Evolutionary conservation across 2,888 invertebrate genomes (phyloP).

Genomic region (Pherbina coryleti): DNA sequence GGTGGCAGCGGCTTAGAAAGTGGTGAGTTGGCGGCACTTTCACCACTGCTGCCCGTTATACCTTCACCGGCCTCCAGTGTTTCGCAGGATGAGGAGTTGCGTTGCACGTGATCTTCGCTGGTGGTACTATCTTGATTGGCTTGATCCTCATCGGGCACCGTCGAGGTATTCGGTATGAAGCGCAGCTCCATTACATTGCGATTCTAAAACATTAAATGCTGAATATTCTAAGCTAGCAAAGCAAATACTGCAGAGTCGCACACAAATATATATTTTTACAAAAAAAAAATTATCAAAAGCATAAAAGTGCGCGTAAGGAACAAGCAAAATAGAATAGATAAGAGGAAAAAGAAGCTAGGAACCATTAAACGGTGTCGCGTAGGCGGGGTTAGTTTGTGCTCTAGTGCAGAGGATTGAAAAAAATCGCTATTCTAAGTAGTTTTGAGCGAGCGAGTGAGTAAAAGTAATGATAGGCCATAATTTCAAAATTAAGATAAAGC

Average conservation of each 20-base stretch:
- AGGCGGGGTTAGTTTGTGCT: too few relatives aligned
- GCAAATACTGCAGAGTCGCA: conserved; percentile 54
- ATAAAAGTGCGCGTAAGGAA: background rate
- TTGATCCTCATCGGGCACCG: conserved; percentile 21
- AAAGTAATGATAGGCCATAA: too few relatives aligned
- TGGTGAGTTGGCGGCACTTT: conserved; percentile 47
- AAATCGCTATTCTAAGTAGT: too few relatives aligned
- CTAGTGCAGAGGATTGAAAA: too few relatives aligned
- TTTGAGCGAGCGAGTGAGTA: too few relatives aligned
- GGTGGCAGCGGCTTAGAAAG: conserved; percentile 62
- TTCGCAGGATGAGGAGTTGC: conserved; percentile 64
- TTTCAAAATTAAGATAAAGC: too few relatives aligned
- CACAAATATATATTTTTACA: conserved; percentile 35
- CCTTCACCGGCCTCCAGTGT: conserved; percentile 63
- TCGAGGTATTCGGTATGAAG: conserved; percentile 59
- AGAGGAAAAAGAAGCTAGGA: background rate
- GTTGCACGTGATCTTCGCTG: conserved; percentile 37
- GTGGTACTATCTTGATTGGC: background rate
- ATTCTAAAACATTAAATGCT: conserved; percentile 69
- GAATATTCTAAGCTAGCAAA: conserved; percentile 62
- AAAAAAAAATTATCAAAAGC: background rate
- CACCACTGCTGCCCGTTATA: conserved; percentile 44
- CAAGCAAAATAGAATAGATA: background rate
- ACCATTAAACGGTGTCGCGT: background rate
- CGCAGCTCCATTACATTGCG: conserved; percentile 69